Evolutionary conservation across 2,888 invertebrate species (phyloP).

Genomic region (Diabrotica balteata): DNA sequence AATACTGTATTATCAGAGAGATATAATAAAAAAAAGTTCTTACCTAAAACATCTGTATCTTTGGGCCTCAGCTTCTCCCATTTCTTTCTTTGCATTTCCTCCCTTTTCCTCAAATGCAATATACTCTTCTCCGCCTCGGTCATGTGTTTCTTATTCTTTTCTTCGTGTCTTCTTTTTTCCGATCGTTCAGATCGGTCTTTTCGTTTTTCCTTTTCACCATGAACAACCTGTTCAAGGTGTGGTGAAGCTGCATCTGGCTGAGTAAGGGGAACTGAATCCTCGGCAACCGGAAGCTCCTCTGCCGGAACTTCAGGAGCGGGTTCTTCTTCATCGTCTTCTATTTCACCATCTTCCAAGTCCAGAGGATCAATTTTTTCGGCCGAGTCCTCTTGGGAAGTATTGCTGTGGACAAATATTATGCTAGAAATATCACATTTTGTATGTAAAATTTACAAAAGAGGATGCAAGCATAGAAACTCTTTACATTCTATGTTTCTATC

Average conservation of each 20-base stretch:
- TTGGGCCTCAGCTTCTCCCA: slow-evolving; percentile 54
- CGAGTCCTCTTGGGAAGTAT: slow-evolving; percentile 36
- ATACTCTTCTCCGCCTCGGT: slow-evolving; percentile 61
- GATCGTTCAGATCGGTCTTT: slow-evolving; percentile 33
- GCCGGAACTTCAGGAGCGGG: slow-evolving; percentile 26
- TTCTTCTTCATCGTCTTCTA: slow-evolving; percentile 73
- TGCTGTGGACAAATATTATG: slow-evolving; percentile 27
- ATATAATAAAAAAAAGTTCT: neutral
- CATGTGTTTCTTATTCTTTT: slow-evolving; percentile 53
- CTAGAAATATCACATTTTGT: too few relatives aligned
- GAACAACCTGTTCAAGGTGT: neutral
- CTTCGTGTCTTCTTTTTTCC: slow-evolving; percentile 44
- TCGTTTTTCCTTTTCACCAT: slow-evolving; percentile 36
- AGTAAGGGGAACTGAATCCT: slow-evolving; percentile 18
- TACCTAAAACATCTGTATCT: slow-evolving; percentile 43
- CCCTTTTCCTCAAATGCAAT: slow-evolving; percentile 56
- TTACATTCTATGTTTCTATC: too few relatives aligned
- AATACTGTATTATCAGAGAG: too few relatives aligned
- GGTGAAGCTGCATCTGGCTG: slow-evolving; percentile 5
- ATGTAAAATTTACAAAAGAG: too few relatives aligned
- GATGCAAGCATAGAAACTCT: too few relatives aligned
- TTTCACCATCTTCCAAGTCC: slow-evolving; percentile 86
- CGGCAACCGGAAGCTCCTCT: slow-evolving; percentile 11
- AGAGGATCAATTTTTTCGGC: slow-evolving; percentile 61
- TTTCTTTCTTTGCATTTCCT: slow-evolving; percentile 56